Percentiles rank a stretch among this genome's conserved stretches.
Evolutionary conservation across 2,888 invertebrate species (phyloP).

Genomic region (Microplitis manilae): DNA sequence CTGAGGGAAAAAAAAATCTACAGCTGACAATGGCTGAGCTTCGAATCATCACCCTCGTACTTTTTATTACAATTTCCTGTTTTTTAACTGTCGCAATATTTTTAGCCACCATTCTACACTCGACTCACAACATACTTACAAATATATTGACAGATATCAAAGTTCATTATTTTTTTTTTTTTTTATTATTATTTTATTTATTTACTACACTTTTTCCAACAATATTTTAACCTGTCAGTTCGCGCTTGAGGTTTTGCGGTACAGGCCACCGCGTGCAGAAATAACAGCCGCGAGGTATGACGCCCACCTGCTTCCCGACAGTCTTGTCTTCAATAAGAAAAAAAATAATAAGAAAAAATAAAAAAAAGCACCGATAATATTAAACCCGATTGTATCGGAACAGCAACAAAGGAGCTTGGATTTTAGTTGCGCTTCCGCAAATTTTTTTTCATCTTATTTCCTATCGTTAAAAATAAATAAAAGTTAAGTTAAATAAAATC

Average conservation of each 20-base stretch:
- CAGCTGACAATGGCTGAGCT: conserved; percentile 18
- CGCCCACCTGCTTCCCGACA: conserved; percentile 59
- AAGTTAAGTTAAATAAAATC: background rate
- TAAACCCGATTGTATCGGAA: background rate
- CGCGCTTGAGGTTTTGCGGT: conserved; percentile 47
- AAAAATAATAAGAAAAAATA: background rate
- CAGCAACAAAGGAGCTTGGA: background rate
- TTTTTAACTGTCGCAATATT: background rate
- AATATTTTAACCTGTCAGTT: conserved; percentile 21
- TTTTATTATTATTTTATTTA: background rate
- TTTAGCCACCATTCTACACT: too few species aligned
- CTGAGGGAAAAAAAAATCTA: background rate
- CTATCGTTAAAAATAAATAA: conserved; percentile 2
- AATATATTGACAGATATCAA: background rate
- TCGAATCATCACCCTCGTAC: background rate
- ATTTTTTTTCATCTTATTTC: background rate
- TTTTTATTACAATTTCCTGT: conserved; percentile 9
- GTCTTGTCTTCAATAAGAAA: conserved; percentile 43
- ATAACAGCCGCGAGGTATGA: conserved; percentile 55
- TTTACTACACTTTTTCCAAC: conserved; percentile 9
- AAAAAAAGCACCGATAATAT: conserved; percentile 11
- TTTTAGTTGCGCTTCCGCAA: background rate
- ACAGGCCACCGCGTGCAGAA: conserved; percentile 42
- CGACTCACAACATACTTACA: too few species aligned
- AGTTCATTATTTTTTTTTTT: background rate